phyloP scores from a whole-genome alignment of 1,140 invertebrate genomes.

The Pemphigus obesinymphae region DNA sequence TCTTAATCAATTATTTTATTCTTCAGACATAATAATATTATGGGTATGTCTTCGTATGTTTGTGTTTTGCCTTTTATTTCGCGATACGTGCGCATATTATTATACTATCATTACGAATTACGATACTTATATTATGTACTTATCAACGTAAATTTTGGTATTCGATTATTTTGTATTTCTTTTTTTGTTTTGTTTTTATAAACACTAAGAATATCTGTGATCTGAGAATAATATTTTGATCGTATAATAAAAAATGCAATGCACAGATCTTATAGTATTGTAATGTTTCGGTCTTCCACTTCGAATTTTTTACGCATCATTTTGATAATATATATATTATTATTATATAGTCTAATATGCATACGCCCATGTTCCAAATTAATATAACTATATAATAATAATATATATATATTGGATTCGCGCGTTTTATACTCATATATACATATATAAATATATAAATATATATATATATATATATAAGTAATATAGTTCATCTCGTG shows the following conservation, averaged over 20 bases:
- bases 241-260: neutral
- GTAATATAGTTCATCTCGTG: neutral
- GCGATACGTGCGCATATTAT: neutral
- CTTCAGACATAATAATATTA: neutral
- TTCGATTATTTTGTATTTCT: neutral
- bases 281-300: neutral
- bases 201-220: constrained; percentile 30
- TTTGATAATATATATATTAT: neutral
- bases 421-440: neutral
- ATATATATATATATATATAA: neutral
- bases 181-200: constrained; percentile 17
- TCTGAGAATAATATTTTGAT: neutral
- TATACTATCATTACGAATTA: neutral
- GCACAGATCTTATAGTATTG: neutral
- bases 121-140: neutral
- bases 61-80: neutral
- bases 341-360: no score
- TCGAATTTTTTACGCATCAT: neutral
- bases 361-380: neutral
- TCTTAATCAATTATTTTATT: neutral
- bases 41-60: neutral
- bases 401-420: neutral
- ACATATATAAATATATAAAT: neutral
- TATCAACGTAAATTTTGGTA: neutral
- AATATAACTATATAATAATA: neutral